These are phyloP conservation scores for Halichoeres trimaculatus DNA, from an alignment of 2,113 vertebrate genomes.

Conservation along the genomic window DNA sequence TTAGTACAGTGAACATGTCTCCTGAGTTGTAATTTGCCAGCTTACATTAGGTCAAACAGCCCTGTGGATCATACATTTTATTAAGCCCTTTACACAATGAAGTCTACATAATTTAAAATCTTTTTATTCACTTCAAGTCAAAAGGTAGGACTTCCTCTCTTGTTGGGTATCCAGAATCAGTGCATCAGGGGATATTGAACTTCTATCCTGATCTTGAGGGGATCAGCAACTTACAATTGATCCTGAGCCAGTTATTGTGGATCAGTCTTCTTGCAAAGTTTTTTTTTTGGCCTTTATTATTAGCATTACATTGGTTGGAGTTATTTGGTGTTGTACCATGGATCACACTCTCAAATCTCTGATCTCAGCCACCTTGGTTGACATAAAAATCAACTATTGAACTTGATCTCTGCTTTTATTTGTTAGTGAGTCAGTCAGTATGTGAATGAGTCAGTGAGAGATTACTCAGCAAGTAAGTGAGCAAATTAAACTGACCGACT, in stretches of 20 bases:
- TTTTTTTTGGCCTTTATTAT: too few relatives aligned
- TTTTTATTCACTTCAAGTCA: background rate
- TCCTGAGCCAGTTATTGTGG: too few relatives aligned
- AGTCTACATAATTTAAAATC: background rate
- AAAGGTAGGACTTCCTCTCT: background rate
- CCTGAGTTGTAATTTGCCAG: background rate
- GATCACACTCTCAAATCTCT: background rate
- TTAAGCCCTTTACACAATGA: background rate
- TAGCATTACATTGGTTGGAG: background rate
- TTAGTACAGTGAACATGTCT: constrained; percentile 2
- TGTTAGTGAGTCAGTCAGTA: constrained; percentile 2
- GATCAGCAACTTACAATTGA: too few relatives aligned
- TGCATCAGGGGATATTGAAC: too few relatives aligned
- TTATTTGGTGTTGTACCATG: background rate
- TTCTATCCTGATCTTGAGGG: too few relatives aligned
- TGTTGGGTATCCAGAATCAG: too few relatives aligned
- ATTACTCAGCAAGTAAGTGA: constrained; percentile 13
- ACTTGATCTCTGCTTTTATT: constrained; percentile 8
- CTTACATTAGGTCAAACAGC: constrained; percentile 5
- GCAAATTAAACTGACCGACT: constrained; percentile 41
- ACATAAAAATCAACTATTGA: constrained; percentile 5
- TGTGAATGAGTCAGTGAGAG: constrained; percentile 20
- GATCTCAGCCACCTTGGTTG: background rate
- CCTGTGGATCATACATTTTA: background rate
- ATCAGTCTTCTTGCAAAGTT: too few relatives aligned